These are phyloP conservation scores for Orchesellides sinensis DNA, from an alignment of 2,888 invertebrate genomes.

Conservation along the genomic window DNA sequence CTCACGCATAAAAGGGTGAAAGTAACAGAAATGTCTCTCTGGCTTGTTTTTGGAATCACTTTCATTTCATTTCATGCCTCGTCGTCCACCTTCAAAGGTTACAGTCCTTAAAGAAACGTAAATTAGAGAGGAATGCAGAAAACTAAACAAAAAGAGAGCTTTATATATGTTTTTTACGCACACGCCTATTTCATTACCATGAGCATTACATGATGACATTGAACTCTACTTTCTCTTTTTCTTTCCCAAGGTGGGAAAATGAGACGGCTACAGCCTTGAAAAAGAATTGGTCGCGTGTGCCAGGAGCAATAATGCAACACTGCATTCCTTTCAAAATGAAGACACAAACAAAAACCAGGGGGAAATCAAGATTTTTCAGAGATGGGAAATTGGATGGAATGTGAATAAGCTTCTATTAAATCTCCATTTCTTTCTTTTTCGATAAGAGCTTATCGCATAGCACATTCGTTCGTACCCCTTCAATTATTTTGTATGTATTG, in stretches of 20 bases:
- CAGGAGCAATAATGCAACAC: too few species aligned
- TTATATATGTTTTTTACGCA: slow-evolving; percentile 13
- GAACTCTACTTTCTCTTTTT: too few species aligned
- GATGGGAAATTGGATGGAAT: not conserved
- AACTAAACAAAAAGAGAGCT: not conserved
- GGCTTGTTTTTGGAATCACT: not conserved
- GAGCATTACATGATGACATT: too few species aligned
- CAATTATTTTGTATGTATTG: too few species aligned
- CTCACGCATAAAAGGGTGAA: not conserved
- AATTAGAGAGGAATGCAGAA: not conserved
- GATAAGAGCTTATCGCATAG: too few species aligned
- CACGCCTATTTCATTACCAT: slow-evolving; percentile 26
- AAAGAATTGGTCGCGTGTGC: too few species aligned
- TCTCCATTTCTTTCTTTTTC: slow-evolving; percentile 25
- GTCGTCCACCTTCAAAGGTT: too few species aligned
- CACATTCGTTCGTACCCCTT: too few species aligned
- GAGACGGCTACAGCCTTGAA: not conserved
- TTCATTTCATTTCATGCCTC: slow-evolving; percentile 16
- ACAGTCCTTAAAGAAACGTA: too few species aligned
- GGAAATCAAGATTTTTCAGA: too few species aligned
- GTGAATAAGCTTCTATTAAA: slow-evolving; percentile 43
- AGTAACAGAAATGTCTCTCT: not conserved
- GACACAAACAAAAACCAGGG: not conserved
- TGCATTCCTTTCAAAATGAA: slow-evolving; percentile 2
- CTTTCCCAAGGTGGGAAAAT: not conserved